Evolutionary conservation across 2,888 invertebrate species (phyloP).

Genomic region (Leucoptera coffeella): DNA sequence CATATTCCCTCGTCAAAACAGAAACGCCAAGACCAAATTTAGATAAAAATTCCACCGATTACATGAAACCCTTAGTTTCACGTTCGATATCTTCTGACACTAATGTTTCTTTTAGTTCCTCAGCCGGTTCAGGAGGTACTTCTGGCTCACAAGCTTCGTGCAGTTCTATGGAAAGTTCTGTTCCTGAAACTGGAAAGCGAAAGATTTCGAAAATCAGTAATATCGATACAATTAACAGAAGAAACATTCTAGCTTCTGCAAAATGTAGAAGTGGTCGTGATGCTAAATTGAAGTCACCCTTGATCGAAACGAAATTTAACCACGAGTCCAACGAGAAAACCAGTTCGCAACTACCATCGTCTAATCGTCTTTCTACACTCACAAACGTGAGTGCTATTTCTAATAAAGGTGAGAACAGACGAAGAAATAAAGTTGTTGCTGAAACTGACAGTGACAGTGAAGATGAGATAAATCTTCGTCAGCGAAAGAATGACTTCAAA

Average conservation of each 20-base stretch:
- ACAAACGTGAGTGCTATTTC: slow-evolving; percentile 47
- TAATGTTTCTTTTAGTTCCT: slow-evolving; percentile 63
- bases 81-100: slow-evolving; percentile 68
- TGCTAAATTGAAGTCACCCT: slow-evolving; percentile 63
- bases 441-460: slow-evolving; percentile 37
- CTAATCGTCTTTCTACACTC: slow-evolving; percentile 51
- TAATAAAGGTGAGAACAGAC: slow-evolving; percentile 44
- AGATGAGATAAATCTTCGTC: slow-evolving; percentile 30
- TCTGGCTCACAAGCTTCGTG: slow-evolving; percentile 70
- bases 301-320: slow-evolving; percentile 66
- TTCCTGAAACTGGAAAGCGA: slow-evolving; percentile 56
- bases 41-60: slow-evolving; percentile 30
- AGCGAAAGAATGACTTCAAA: slow-evolving; percentile 39
- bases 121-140: slow-evolving; percentile 65
- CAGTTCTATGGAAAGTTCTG: slow-evolving; percentile 58
- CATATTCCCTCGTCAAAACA: slow-evolving; percentile 35
- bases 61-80: slow-evolving; percentile 53
- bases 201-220: slow-evolving; percentile 73
- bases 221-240: slow-evolving; percentile 77
- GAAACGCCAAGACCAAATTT: slow-evolving; percentile 21
- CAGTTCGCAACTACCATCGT: slow-evolving; percentile 39
- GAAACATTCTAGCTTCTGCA: slow-evolving; percentile 81
- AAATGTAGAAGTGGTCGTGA: slow-evolving; percentile 79
- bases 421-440: slow-evolving; percentile 38
- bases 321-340: slow-evolving; percentile 50